phyloP scores from a whole-genome alignment of 2,888 invertebrate genomes.

The Seira sanloemensis region DNA sequence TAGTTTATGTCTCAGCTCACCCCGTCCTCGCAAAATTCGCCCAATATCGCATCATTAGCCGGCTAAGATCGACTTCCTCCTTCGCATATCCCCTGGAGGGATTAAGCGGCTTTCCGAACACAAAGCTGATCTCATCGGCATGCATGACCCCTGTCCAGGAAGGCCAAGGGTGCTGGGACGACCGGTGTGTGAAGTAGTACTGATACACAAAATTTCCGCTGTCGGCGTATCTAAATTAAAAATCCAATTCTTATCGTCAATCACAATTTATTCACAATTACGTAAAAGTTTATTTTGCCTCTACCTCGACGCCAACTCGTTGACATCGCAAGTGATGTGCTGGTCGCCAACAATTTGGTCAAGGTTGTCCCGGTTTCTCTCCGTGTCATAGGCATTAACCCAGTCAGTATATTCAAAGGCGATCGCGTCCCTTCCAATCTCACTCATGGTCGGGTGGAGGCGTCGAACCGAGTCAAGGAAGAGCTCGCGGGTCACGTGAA shows the following conservation, averaged over 20 bases:
- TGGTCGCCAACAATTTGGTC: conserved; percentile 97
- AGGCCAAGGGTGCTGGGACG: conserved; percentile 91
- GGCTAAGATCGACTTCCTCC: conserved; percentile 89
- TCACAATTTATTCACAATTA: neutral
- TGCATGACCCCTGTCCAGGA: conserved; percentile 97
- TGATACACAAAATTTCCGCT: conserved; percentile 93
- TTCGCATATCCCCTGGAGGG: conserved; percentile 87
- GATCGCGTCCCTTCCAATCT: conserved; percentile 89
- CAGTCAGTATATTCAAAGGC: conserved; percentile 95
- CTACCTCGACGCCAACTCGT: conserved; percentile 86
- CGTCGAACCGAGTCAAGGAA: conserved; percentile 87
- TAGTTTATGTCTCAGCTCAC: conserved; percentile 78
- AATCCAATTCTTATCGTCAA: neutral
- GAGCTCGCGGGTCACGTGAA: conserved; percentile 87
- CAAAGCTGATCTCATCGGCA: conserved; percentile 94
- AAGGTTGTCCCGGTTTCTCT: conserved; percentile 88
- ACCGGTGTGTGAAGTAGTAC: conserved; percentile 93
- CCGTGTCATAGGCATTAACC: conserved; percentile 89
- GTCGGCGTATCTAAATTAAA: conserved; percentile 81
- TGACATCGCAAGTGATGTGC: conserved; percentile 95
- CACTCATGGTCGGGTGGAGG: conserved; percentile 89
- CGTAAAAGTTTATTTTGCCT: neutral
- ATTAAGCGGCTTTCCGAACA: conserved; percentile 94
- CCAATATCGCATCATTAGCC: conserved; percentile 95
- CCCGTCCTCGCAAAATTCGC: conserved; percentile 96